Conservation (phyloP, 2,888 invertebrate genomes). For the Scelioninae gen. 1 region DNA sequence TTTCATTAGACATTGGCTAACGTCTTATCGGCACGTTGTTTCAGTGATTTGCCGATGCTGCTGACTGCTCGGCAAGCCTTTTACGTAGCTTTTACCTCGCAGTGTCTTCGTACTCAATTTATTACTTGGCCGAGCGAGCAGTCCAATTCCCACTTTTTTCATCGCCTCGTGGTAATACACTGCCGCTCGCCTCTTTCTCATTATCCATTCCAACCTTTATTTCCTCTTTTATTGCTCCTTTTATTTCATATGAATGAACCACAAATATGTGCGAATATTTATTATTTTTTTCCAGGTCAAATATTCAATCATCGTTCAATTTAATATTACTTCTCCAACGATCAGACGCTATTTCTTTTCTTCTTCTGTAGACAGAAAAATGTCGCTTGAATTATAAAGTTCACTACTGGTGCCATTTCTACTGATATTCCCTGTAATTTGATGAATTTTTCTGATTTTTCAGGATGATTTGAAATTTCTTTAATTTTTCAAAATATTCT, state of each 20-base stretch:
- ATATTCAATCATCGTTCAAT: too few species aligned
- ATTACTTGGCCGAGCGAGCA: slow-evolving; percentile 57
- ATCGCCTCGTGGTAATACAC: slow-evolving; percentile 50
- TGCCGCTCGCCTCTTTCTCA: slow-evolving; percentile 24
- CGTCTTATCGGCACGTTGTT: slow-evolving; percentile 46
- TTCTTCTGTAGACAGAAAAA: too few species aligned
- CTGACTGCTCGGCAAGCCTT: slow-evolving; percentile 47
- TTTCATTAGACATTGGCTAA: slow-evolving; percentile 15
- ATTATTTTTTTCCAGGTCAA: neutral
- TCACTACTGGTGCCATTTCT: too few species aligned
- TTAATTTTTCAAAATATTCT: too few species aligned
- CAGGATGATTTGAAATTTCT: too few species aligned
- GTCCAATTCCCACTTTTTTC: slow-evolving; percentile 59
- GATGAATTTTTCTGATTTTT: too few species aligned
- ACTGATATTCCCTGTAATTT: too few species aligned
- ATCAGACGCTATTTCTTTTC: too few species aligned
- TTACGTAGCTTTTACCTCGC: slow-evolving; percentile 41
- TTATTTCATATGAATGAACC: slow-evolving; percentile 55
- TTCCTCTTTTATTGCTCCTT: slow-evolving; percentile 50
- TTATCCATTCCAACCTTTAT: slow-evolving; percentile 43
- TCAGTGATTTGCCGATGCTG: slow-evolving; percentile 47
- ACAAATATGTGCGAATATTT: slow-evolving; percentile 41
- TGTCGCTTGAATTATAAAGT: too few species aligned
- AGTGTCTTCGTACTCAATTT: slow-evolving; percentile 50
- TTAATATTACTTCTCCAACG: too few species aligned